Evolutionary conservation across 2,888 invertebrate genomes (phyloP).

Genomic region (Sphaerophoria taeniata): DNA sequence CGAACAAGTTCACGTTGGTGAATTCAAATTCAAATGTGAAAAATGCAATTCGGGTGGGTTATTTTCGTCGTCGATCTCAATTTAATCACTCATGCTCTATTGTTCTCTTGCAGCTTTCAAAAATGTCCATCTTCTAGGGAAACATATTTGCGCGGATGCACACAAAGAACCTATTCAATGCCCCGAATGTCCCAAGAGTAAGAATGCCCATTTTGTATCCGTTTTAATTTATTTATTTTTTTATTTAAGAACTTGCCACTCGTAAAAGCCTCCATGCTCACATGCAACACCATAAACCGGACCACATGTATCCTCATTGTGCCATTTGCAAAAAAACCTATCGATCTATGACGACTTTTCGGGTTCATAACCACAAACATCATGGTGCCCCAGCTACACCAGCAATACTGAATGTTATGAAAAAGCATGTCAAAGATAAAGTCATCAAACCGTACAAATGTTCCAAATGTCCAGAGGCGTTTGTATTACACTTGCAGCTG

Average conservation of each 20-base stretch:
- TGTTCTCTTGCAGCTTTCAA: slow-evolving; percentile 40
- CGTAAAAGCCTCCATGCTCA: too few relatives aligned
- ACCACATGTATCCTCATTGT: slow-evolving; percentile 5
- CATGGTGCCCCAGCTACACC: slow-evolving; percentile 47
- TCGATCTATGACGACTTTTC: slow-evolving; percentile 21
- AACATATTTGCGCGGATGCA: slow-evolving; percentile 33
- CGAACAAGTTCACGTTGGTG: slow-evolving; percentile 53
- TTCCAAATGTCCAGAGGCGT: slow-evolving; percentile 9
- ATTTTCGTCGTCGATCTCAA: not conserved
- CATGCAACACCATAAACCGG: slow-evolving; percentile 34
- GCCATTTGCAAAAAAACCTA: slow-evolving; percentile 38
- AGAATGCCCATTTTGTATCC: not conserved
- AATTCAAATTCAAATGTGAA: slow-evolving; percentile 37
- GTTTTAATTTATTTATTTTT: too few relatives aligned
- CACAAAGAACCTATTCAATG: not conserved
- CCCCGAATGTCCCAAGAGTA: slow-evolving; percentile 12
- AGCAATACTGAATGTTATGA: slow-evolving; percentile 42
- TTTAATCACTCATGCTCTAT: not conserved
- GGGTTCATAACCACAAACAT: slow-evolving; percentile 44
- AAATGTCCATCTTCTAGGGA: slow-evolving; percentile 1
- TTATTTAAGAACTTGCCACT: too few relatives aligned
- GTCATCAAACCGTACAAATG: slow-evolving; percentile 60
- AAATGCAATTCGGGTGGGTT: slow-evolving; percentile 36
- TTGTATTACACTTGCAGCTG: slow-evolving; percentile 50
- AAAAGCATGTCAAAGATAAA: slow-evolving; percentile 28